Evolutionary conservation across 2,113 vertebrate species (phyloP), one percentile per base, ranked within the genome.

Genomic region (Lophotis ruficrista): DNA sequence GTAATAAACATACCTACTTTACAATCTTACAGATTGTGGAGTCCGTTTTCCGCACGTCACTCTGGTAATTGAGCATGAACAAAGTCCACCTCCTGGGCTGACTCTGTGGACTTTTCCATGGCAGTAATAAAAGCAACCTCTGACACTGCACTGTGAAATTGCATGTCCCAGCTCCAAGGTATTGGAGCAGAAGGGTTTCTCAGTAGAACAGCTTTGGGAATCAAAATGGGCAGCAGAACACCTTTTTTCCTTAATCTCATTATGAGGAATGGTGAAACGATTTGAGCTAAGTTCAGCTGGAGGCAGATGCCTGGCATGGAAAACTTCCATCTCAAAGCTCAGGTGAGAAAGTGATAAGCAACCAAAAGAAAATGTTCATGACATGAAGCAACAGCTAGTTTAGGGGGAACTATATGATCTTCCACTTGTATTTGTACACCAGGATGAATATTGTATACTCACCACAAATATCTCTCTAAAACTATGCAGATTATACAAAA

Each of bases 351-450:
- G 4, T 31, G 35, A 15, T 48, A 61, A 79, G 21, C 24, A 86
- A 25, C 5, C 2, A 12, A 28, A 56, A 35, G 5, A 25, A 91
- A 76, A 57, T 45, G 4, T 18, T n/a, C 2, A 12, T 10, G 6
- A 15, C 5, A 11, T 4, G 76, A 76, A 62, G 6, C 31, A 61
- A 15, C 3, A 30, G 14, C 11, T 38, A 31, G 2, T 25, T 80
- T 47, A 66, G 6, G 10, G 23, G 19, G 33, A 2, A 12, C 1
- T 12, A 1, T 13, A 14, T 5, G 10, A 58, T 24, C 12, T 57
- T 68, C 6, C 7, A 37, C 12, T 58, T 43, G 6, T 10, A 57
- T 61, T 57, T 50, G 28, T 41, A 58, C 8, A 27, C 6, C 35
- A 33, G 6, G 18, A 28, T 50, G 13, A 57, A 61, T n/a, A 10